Conservation (phyloP, 92 coral and sea anemone genomes). For the Porites cylindrica region DNA sequence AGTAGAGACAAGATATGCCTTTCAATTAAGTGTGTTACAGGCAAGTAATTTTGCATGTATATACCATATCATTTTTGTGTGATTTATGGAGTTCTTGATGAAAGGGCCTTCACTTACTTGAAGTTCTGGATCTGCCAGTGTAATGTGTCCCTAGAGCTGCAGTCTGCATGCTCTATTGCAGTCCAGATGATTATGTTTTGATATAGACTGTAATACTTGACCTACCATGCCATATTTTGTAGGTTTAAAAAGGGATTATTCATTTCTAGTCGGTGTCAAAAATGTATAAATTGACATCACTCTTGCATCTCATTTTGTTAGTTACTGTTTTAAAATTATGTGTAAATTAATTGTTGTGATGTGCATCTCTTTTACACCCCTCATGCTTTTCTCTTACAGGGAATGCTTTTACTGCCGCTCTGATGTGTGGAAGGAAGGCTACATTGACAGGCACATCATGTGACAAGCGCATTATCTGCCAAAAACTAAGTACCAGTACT, state of each 20-base stretch:
- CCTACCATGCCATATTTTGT: background rate
- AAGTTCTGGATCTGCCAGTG: background rate
- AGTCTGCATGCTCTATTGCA: conserved; percentile 2
- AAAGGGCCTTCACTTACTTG: background rate
- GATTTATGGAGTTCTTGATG: background rate
- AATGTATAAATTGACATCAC: too few species aligned
- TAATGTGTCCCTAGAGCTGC: background rate
- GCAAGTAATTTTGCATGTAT: background rate
- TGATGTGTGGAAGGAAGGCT: background rate
- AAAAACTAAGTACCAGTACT: background rate
- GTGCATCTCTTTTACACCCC: background rate
- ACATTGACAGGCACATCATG: background rate
- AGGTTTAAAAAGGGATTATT: background rate
- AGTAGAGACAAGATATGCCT: conserved; percentile 4
- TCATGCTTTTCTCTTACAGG: conserved; percentile 5
- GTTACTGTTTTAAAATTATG: too few species aligned
- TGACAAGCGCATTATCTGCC: background rate
- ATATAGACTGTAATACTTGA: background rate
- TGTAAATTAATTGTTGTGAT: background rate
- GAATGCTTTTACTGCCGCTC: conserved; percentile 1
- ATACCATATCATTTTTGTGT: too few species aligned
- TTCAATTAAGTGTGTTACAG: background rate
- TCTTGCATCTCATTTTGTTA: too few species aligned
- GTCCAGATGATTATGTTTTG: background rate
- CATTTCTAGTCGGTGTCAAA: too few species aligned